These are phyloP conservation scores for Spea multiplicata DNA, from an alignment of 2,113 vertebrate species.

Conservation along the genomic window DNA sequence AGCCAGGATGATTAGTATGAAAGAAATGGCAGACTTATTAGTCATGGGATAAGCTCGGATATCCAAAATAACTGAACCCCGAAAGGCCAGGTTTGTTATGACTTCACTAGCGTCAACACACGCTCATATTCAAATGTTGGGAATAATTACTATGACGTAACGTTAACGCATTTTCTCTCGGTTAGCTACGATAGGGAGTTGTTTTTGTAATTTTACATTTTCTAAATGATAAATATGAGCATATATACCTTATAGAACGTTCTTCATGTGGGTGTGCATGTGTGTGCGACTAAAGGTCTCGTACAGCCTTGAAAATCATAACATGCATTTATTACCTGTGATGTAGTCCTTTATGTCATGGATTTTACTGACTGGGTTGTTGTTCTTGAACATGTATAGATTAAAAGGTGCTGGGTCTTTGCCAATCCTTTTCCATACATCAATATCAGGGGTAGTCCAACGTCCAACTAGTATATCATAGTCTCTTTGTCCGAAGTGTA, in stretches of 20 bases:
- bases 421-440: slow-evolving; percentile 83
- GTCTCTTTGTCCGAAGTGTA: slow-evolving; percentile 93
- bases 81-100: too few species aligned
- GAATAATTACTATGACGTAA: too few species aligned
- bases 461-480: slow-evolving; percentile 94
- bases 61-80: background rate
- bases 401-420: slow-evolving; percentile 93
- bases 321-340: slow-evolving; percentile 74
- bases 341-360: slow-evolving; percentile 93
- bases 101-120: too few species aligned
- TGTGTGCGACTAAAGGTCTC: background rate
- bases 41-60: background rate
- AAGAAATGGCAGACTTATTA: slow-evolving; percentile 10
- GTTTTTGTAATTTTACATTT: too few species aligned
- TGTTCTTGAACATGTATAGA: slow-evolving; percentile 97
- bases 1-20: background rate
- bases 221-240: background rate
- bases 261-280: too few species aligned
- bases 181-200: too few species aligned
- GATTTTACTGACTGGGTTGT: slow-evolving; percentile 96
- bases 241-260: background rate
- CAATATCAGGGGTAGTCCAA: slow-evolving; percentile 92
- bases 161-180: too few species aligned
- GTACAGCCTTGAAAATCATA: background rate
- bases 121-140: too few species aligned